phyloP scores from a whole-genome alignment of 2,113 vertebrate species.

The Dicentrarchus labrax region DNA sequence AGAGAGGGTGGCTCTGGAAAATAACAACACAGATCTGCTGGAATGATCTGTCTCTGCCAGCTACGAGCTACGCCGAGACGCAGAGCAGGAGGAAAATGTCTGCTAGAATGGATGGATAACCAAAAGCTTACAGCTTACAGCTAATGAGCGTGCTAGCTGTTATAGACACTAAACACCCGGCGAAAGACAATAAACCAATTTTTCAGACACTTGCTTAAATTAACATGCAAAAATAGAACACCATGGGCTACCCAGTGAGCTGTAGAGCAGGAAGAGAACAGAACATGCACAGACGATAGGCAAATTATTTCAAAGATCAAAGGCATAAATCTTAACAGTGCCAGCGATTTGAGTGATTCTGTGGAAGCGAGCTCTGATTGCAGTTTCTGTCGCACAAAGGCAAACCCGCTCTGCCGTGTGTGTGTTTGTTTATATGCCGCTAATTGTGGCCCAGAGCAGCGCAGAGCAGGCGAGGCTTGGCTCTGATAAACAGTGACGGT shows the following conservation, averaged over 20 bases:
- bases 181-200: constrained; percentile 41
- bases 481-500: constrained; percentile 64
- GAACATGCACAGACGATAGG: constrained; percentile 21
- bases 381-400: constrained; percentile 61
- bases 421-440: constrained; percentile 75
- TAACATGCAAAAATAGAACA: constrained; percentile 32
- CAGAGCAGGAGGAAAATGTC: constrained; percentile 50
- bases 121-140: constrained; percentile 25
- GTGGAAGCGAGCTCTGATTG: constrained; percentile 62
- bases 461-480: constrained; percentile 54
- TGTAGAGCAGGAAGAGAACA: constrained; percentile 31
- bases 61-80: constrained; percentile 11
- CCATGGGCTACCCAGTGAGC: constrained; percentile 4
- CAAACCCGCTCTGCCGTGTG: constrained; percentile 49
- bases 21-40: constrained; percentile 64
- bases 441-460: constrained; percentile 75
- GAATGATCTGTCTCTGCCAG: constrained; percentile 59
- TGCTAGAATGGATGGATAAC: constrained; percentile 32
- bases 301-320: constrained; percentile 57
- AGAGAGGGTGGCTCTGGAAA: constrained; percentile 61
- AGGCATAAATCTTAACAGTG: constrained; percentile 49
- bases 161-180: constrained; percentile 51
- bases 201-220: constrained; percentile 38
- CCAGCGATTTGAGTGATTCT: constrained; percentile 54
- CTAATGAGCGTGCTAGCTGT: constrained; percentile 44